Evolutionary conservation across 2,797 vertebrate species (phyloP), one percentile per base, ranked within the genome.

Genomic region (Molothrus ater): DNA sequence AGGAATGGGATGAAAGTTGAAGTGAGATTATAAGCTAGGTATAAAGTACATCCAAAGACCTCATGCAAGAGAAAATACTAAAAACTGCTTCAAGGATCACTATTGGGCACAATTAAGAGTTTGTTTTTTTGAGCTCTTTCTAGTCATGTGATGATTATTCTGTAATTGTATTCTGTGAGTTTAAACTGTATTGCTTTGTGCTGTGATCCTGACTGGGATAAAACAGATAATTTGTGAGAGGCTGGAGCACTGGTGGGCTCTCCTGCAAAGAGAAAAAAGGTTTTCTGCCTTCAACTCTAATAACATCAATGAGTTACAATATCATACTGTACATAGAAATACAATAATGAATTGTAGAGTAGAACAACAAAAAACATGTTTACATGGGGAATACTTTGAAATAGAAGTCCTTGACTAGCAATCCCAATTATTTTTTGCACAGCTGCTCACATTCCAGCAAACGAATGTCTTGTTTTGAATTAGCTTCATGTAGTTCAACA

Each of bases 381-480:
- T 95, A 92, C 56, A 12, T 22, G 86, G 54, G 73, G 63, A 84
- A 56, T 93, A 90, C 76, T 95, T 88, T 32, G 70, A 81, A 86
- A 88, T 15, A 84, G 63, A 95, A 92, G 70, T 90, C 73, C 73
- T 90, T 86, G 91, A 81, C 90, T 78, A 51, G 91, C 70, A 84
- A 81, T 95, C 76, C 86, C 92, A 95, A 92, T 96, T 95, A 95
- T 94, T 94, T 95, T 94, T 84, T 96, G 86, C 88, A 88, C 94
- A 95, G 95, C 96, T 96, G 96, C 76, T 96, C 66, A 45, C 96
- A 95, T 94, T 95, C 95, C 94, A 88, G 86, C 40, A 47, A 50
- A 95, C 90, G 65, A 94, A 95, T 95, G 92, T 86, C 93, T 95
- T 95, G 92, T 95, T 96, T 94, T 95, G 88, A 84, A 90, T 93